Percentiles rank a stretch among this genome's conserved stretches.
phyloP scores from a whole-genome alignment of 2,797 vertebrate genomes.

The Microchirus variegatus region DNA sequence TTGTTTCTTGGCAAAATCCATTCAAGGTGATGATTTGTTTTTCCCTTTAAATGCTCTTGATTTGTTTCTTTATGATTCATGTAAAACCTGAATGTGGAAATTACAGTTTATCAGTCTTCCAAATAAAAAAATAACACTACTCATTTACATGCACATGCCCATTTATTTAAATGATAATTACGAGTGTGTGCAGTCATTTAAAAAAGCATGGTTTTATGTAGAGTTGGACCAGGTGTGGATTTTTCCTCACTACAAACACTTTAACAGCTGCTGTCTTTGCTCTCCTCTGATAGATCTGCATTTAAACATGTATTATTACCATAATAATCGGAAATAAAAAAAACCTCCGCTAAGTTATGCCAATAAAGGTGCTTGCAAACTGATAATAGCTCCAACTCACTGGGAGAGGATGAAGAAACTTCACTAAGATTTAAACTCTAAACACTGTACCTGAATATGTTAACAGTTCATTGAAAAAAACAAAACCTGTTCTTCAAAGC shows the following conservation, averaged over 20 bases:
- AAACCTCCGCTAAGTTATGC: constrained; percentile 27
- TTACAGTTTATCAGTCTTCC: not conserved
- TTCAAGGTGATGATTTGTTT: no score
- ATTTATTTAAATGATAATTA: constrained; percentile 73
- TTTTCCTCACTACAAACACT: constrained; percentile 26
- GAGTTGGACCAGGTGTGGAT: constrained; percentile 33
- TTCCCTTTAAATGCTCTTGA: no score
- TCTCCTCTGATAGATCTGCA: constrained; percentile 7
- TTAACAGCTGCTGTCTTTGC: constrained; percentile 36
- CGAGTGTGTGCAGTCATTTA: constrained; percentile 55
- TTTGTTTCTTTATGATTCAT: no score
- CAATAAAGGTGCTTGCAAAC: constrained; percentile 45
- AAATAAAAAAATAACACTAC: constrained; percentile 9
- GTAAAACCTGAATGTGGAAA: no score
- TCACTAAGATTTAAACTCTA: constrained; percentile 14
- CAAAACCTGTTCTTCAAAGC: constrained; percentile 48
- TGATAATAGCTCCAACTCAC: constrained; percentile 20
- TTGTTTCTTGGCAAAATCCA: no score
- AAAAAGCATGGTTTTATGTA: constrained; percentile 48
- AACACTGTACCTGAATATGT: constrained; percentile 51
- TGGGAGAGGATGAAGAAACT: constrained; percentile 25
- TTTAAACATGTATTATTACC: constrained; percentile 6
- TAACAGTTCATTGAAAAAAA: constrained; percentile 30
- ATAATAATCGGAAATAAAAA: not conserved
- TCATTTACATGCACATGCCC: constrained; percentile 75